A percentile compares a stretch with the other conserved stretches of the same genome.
Evolutionary conservation across 2,113 vertebrate genomes (phyloP).

Genomic region (Electrona antarctica): DNA sequence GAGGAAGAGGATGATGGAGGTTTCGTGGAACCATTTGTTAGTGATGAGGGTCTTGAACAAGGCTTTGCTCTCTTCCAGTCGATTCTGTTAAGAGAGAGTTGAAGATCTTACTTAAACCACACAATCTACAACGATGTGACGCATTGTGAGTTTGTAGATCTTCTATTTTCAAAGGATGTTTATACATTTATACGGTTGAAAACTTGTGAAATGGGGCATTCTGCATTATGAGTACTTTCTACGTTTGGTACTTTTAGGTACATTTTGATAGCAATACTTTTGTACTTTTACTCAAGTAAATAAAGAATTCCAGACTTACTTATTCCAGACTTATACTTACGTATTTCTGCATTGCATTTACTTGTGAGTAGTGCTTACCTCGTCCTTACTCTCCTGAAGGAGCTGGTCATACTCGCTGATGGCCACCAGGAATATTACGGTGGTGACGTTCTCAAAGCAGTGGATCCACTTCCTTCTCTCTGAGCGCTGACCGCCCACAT

Average conservation of each 20-base stretch:
- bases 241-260: too few species aligned
- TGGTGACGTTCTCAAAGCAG: constrained; percentile 89
- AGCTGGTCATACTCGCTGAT: constrained; percentile 92
- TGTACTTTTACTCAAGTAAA: too few species aligned
- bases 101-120: not conserved
- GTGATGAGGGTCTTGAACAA: constrained; percentile 87
- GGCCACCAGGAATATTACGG: constrained; percentile 87
- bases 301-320: too few species aligned
- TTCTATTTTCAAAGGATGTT: not conserved
- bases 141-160: not conserved
- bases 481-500: constrained; percentile 89
- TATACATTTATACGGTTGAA: not conserved
- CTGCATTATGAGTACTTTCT: too few species aligned
- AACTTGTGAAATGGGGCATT: not conserved
- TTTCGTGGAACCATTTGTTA: constrained; percentile 84
- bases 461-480: constrained; percentile 93
- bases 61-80: constrained; percentile 87
- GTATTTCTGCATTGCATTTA: too few species aligned
- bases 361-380: constrained; percentile 67
- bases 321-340: too few species aligned
- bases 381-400: constrained; percentile 81
- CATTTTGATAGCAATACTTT: too few species aligned
- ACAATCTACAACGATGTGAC: not conserved
- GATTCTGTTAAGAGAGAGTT: constrained; percentile 77
- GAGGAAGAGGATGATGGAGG: constrained; percentile 88